A percentile compares a stretch with the other conserved stretches of the same genome.
These are phyloP conservation scores for Lutraria rhynchaena DNA, from an alignment of 1,140 invertebrate species.

Conservation along the genomic window DNA sequence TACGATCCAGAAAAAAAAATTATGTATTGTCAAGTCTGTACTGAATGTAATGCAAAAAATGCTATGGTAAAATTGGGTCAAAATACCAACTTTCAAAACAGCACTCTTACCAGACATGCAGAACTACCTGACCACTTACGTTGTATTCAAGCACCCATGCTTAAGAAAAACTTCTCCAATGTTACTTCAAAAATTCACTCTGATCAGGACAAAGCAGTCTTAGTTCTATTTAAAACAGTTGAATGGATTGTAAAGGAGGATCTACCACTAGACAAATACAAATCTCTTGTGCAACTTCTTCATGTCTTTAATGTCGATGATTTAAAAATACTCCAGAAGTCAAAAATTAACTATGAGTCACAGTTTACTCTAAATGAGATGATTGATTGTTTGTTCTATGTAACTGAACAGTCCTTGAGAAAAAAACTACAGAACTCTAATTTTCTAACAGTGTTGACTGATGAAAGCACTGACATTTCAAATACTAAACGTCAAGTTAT, in stretches of 20 bases:
- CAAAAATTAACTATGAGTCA: conserved; percentile 32
- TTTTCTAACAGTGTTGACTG: conserved; percentile 22
- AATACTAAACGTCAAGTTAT: conserved; percentile 40
- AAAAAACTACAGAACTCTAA: conserved; percentile 15
- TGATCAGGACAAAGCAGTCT: background rate
- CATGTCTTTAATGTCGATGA: conserved; percentile 3
- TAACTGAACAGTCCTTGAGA: conserved; percentile 8
- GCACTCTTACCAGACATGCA: background rate
- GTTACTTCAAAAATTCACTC: background rate
- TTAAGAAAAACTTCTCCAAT: background rate
- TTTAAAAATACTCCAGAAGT: conserved; percentile 7
- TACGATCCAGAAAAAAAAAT: background rate
- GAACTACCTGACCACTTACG: background rate
- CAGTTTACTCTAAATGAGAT: conserved; percentile 38
- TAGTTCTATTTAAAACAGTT: background rate
- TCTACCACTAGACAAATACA: conserved; percentile 34
- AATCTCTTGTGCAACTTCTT: conserved; percentile 17
- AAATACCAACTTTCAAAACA: background rate
- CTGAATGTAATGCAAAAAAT: background rate
- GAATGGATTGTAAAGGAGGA: conserved; percentile 34
- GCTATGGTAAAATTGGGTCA: background rate
- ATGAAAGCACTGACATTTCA: conserved; percentile 57
- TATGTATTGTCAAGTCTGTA: conserved; percentile 1
- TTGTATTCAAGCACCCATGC: background rate
- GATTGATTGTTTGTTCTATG: background rate